Conservation (phyloP, 2,888 invertebrate species). For the Papilio demoleus region DNA sequence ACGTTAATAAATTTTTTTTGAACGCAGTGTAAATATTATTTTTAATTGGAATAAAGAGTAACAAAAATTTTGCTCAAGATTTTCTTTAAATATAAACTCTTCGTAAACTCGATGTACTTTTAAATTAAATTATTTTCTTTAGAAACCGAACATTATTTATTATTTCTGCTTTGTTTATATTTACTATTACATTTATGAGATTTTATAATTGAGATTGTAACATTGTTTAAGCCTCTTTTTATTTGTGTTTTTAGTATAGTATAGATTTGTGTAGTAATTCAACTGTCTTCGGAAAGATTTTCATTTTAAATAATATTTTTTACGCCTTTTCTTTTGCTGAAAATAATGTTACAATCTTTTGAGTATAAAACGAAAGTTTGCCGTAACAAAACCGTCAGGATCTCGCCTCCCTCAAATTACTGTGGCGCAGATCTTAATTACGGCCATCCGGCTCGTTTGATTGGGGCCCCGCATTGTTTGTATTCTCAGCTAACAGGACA, state of each 20-base stretch:
- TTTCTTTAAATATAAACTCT: conserved; percentile 2
- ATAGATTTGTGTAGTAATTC: not conserved
- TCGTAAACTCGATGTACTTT: conserved; percentile 8
- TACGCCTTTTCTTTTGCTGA: not conserved
- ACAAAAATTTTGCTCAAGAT: not conserved
- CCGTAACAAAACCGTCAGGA: conserved; percentile 42
- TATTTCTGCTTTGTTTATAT: not conserved
- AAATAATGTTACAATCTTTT: conserved; percentile 49
- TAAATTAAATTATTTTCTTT: conserved; percentile 2
- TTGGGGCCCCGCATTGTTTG: conserved; percentile 74
- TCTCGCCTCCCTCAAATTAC: conserved; percentile 62
- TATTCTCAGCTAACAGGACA: conserved; percentile 64
- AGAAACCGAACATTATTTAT: not conserved
- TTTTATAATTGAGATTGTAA: too few species aligned
- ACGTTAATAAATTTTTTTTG: not conserved
- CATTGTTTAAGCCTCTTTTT: not conserved
- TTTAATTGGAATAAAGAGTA: not conserved
- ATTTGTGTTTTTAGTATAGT: not conserved
- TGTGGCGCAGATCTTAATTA: conserved; percentile 75
- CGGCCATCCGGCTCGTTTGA: conserved; percentile 73
- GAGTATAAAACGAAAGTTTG: conserved; percentile 4
- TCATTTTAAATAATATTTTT: not conserved
- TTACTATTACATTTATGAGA: too few species aligned
- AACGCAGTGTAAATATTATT: not conserved
- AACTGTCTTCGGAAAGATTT: not conserved